Conservation (phyloP, 2,113 vertebrate species). For the Cyanoramphus novaezelandiae region DNA sequence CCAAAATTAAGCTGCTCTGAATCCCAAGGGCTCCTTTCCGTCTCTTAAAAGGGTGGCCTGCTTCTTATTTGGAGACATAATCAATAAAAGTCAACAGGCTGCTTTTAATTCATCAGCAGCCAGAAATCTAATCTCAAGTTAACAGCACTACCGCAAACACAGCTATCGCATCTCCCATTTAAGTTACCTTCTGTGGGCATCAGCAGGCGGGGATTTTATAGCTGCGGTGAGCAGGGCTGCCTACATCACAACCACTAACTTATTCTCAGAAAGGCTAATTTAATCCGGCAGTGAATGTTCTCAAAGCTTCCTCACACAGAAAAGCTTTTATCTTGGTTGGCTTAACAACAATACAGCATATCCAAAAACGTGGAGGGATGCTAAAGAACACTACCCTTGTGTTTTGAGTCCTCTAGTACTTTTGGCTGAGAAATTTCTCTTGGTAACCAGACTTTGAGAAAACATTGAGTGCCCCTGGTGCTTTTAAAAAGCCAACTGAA, state of each 20-base stretch:
- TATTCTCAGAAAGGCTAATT: constrained; percentile 55
- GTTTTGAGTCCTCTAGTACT: background rate
- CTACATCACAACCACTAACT: background rate
- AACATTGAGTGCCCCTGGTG: background rate
- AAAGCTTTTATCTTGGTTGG: constrained; percentile 55
- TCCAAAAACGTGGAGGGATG: constrained; percentile 36
- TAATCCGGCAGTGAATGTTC: constrained; percentile 44
- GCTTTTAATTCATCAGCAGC: background rate
- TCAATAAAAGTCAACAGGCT: background rate
- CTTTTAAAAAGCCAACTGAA: background rate
- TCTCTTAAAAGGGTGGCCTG: background rate
- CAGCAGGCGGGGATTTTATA: background rate
- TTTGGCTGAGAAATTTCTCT: background rate
- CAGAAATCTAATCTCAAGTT: background rate
- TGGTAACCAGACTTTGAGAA: constrained; percentile 10
- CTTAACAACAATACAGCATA: constrained; percentile 57
- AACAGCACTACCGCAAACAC: background rate
- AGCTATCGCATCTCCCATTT: background rate
- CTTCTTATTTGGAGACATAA: background rate
- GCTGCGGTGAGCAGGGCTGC: background rate
- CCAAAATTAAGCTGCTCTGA: background rate
- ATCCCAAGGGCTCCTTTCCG: background rate
- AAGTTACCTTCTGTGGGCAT: background rate
- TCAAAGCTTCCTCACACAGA: constrained; percentile 28
- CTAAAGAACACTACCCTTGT: constrained; percentile 27